phyloP scores from a whole-genome alignment of 2,888 invertebrate genomes.

The Cryptosula pallasiana region DNA sequence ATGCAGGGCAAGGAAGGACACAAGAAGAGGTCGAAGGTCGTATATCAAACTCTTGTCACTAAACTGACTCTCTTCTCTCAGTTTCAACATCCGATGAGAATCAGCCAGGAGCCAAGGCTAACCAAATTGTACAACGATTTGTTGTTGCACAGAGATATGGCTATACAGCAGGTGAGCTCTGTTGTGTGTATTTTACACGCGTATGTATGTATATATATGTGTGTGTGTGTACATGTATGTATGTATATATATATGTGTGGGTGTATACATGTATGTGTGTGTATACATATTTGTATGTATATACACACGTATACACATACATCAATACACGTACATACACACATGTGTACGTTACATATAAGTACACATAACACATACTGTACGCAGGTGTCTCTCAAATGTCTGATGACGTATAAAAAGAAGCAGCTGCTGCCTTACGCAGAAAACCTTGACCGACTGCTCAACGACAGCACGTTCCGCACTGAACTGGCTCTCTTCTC shows the following conservation, averaged over 20 bases:
- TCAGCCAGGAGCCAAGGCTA: constrained; percentile 71
- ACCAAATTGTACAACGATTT: constrained; percentile 59
- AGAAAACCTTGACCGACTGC: constrained; percentile 70
- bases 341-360: no score
- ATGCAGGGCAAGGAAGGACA: background rate
- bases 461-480: constrained; percentile 83
- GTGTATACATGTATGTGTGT: no score
- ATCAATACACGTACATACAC: no score
- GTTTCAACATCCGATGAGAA: constrained; percentile 72
- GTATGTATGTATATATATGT: no score
- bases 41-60: constrained; percentile 33
- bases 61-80: constrained; percentile 69
- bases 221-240: no score
- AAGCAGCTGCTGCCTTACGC: constrained; percentile 72
- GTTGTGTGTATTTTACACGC: no score
- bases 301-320: no score
- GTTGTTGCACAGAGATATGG: constrained; percentile 69
- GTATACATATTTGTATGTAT: no score
- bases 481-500: constrained; percentile 76
- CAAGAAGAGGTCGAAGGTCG: constrained; percentile 15
- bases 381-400: constrained; percentile 69
- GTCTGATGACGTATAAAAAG: constrained; percentile 77
- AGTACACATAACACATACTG: no score
- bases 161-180: constrained; percentile 70
- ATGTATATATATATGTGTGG: no score